Base-by-base conservation (phyloP, 2,113 vertebrate species). In the Melanotaenia duboulayi region DNA sequence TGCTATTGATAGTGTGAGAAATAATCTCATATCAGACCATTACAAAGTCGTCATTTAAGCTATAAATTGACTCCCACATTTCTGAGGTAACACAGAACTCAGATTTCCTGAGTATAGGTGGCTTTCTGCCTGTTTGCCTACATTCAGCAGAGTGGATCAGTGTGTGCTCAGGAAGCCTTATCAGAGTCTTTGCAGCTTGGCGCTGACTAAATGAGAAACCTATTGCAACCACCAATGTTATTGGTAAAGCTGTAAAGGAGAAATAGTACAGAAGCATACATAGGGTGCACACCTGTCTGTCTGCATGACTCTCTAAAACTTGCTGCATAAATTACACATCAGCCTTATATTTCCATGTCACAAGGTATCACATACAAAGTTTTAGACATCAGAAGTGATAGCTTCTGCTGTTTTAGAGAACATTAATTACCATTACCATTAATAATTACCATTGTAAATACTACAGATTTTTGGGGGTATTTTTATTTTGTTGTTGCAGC, bases 131-230 rank as follows among this genome's bases (percentile, higher is more conserved):
- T 52, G 68, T 69, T 80, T 59, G 17, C 71, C 61, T 68, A 74
- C 80, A 78, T 76, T 76, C 66, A 72, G 75, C 83, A 40, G 82
- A 85, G 74, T 72, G 79, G 81, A 81, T 87, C 86, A 74, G 44
- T 57, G 67, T 82, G 79, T 49, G 75, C 82, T 78, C 71, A n/a
- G 68, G 71, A 78, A 88, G 77, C 58, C 82, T 88, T 89, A 92
- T 92, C 90, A 91, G 67, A 65, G 65, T 52, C 81, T 42, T 70
- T 81, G 86, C 87, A 90, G 85, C 91, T 85, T 80, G 84, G 80
- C 68, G 78, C 62, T 12, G 48, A 76, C 78, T 78, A 89, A 87
- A 89, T 83, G 87, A 91, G 85, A 86, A 81, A 77, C 63, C 66
- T 66, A 62, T 65, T 60, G 86, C 77, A 70, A 82, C 32, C 76